Conservation (phyloP, 2,113 vertebrate species). For the Aplodontia rufa region DNA sequence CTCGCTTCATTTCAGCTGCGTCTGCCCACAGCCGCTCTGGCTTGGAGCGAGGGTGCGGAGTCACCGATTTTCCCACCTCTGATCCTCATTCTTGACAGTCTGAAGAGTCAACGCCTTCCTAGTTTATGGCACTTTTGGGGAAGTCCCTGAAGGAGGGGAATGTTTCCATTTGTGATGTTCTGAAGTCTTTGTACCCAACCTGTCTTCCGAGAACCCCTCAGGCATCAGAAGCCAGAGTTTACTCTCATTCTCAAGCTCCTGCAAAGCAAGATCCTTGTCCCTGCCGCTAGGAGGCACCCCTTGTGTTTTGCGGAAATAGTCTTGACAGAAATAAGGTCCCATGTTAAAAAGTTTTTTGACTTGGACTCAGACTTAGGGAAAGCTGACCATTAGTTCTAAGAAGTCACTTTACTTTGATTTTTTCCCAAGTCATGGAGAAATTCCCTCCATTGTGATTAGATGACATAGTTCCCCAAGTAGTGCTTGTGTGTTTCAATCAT, state of each 20-base stretch:
- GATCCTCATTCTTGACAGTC: fast-evolving
- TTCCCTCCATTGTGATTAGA: not conserved
- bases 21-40: not conserved
- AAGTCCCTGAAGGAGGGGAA: too few species aligned
- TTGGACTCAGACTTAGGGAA: too few species aligned
- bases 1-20: fast-evolving
- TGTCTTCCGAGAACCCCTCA: fast-evolving
- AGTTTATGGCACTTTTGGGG: not conserved
- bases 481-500: too few species aligned
- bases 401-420: not conserved
- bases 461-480: fast-evolving
- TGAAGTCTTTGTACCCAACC: too few species aligned
- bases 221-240: not conserved
- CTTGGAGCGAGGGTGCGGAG: not conserved
- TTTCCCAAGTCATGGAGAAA: not conserved
- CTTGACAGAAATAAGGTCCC: too few species aligned
- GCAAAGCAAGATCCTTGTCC: not conserved
- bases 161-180: fast-evolving
- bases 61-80: not conserved
- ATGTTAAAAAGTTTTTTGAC: fast-evolving
- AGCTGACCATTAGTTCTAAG: not conserved
- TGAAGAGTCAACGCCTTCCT: not conserved
- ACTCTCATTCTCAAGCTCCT: too few species aligned
- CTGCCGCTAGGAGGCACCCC: not conserved
- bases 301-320: not conserved